Percentiles rank a stretch among this genome's conserved stretches.
Conservation (phyloP, 2,888 invertebrate species). For the Tipula vernalis region DNA sequence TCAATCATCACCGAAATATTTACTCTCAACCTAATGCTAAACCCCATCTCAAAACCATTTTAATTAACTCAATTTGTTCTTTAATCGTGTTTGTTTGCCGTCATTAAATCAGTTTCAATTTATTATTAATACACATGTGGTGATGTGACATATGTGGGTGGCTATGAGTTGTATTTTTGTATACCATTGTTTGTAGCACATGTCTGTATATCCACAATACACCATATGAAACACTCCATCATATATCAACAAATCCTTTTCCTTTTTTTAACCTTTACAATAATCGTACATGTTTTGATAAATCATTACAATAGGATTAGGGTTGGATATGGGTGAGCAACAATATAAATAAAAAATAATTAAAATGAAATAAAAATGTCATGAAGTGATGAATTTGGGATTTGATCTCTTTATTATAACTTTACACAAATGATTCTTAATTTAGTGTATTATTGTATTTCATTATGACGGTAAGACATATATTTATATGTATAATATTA, state of each 20-base stretch:
- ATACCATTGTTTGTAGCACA: not conserved
- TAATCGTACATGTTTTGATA: not conserved
- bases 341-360: not conserved
- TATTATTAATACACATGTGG: not conserved
- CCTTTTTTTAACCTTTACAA: not conserved
- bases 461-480: not conserved
- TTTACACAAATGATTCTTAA: not conserved
- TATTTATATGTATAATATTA: not conserved
- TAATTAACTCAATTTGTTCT: not conserved
- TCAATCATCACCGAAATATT: too few species aligned
- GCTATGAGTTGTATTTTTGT: not conserved
- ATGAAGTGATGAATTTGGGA: not conserved
- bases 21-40: too few species aligned
- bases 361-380: not conserved
- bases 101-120: not conserved
- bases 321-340: not conserved
- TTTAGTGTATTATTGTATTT: not conserved
- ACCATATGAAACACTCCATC: not conserved
- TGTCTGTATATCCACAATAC: not conserved
- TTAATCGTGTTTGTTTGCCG: not conserved
- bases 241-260: not conserved
- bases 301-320: not conserved
- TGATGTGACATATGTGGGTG: not conserved
- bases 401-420: not conserved
- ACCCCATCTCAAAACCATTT: not conserved